Conservation (phyloP, 2,888 invertebrate species). For the Oxytorus armatus region DNA sequence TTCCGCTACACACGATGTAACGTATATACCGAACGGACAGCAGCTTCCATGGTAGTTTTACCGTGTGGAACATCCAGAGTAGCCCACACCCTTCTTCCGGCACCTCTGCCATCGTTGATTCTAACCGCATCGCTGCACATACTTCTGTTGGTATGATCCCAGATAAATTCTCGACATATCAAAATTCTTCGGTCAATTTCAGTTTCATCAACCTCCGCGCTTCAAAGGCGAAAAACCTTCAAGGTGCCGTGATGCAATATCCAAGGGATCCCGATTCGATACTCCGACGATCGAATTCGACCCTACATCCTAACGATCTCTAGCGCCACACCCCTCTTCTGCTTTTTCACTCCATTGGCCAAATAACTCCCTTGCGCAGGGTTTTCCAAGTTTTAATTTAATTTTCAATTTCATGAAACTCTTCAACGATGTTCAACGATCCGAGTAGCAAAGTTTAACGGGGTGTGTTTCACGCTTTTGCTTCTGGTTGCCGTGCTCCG, state of each 20-base stretch:
- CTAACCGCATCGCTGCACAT: conserved; percentile 19
- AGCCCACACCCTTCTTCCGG: conserved; percentile 78
- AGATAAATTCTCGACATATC: conserved; percentile 36
- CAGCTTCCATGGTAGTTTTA: conserved; percentile 16
- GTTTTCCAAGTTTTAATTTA: conserved; percentile 64
- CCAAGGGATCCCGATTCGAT: conserved; percentile 53
- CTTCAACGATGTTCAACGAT: conserved; percentile 32
- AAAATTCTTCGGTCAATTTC: conserved; percentile 52
- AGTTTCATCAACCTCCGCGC: conserved; percentile 11
- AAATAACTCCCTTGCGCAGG: conserved; percentile 72
- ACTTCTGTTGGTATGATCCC: conserved; percentile 35
- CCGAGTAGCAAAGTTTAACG: conserved; percentile 18
- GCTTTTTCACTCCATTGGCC: conserved; percentile 59
- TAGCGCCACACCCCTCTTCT: conserved; percentile 72
- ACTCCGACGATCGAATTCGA: conserved; percentile 40
- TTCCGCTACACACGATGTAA: conserved; percentile 60
- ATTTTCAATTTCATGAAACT: neutral
- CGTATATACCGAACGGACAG: conserved; percentile 22
- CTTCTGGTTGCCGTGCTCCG: conserved; percentile 20
- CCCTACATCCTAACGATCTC: conserved; percentile 70
- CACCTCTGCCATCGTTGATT: conserved; percentile 68
- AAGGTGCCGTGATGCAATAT: conserved; percentile 65
- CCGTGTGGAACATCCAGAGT: conserved; percentile 59
- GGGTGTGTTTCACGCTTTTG: conserved; percentile 38
- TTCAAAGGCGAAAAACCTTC: neutral